A percentile compares a stretch with the other conserved stretches of the same genome.
Evolutionary conservation across 2,888 invertebrate genomes (phyloP).

Genomic region (Allophyes oxyacanthae): DNA sequence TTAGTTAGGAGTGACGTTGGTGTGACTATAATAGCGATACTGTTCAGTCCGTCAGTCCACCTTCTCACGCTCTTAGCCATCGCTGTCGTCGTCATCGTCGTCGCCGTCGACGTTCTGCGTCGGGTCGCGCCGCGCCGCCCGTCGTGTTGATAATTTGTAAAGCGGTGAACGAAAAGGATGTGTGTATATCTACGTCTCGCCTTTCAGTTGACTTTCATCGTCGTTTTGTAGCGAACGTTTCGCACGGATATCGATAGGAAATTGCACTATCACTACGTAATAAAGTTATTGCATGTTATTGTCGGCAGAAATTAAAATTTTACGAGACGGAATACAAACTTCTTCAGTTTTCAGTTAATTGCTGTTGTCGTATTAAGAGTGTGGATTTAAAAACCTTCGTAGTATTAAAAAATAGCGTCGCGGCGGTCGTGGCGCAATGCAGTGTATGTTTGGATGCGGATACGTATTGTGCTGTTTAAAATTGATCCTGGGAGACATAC

Average conservation of each 20-base stretch:
- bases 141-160: conserved; percentile 84
- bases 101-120: conserved; percentile 63
- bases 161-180: conserved; percentile 87
- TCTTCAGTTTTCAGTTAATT: conserved; percentile 45
- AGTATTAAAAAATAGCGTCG: conserved; percentile 77
- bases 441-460: conserved; percentile 86
- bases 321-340: conserved; percentile 57
- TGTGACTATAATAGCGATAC: conserved; percentile 82
- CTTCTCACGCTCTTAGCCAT: conserved; percentile 67
- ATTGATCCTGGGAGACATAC: conserved; percentile 73
- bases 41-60: conserved; percentile 69
- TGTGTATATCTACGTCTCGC: conserved; percentile 88
- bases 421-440: conserved; percentile 87
- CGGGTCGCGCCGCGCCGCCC: conserved; percentile 64
- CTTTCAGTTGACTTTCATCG: conserved; percentile 90
- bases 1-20: conserved; percentile 73
- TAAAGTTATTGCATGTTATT: conserved; percentile 79
- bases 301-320: conserved; percentile 62
- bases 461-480: conserved; percentile 80
- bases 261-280: conserved; percentile 87
- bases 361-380: conserved; percentile 57
- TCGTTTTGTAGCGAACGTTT: conserved; percentile 89
- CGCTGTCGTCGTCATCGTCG: conserved; percentile 62
- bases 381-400: conserved; percentile 62
- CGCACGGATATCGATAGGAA: conserved; percentile 86